Conservation (phyloP, 2,888 invertebrate species). For the Spilarctia lutea region DNA sequence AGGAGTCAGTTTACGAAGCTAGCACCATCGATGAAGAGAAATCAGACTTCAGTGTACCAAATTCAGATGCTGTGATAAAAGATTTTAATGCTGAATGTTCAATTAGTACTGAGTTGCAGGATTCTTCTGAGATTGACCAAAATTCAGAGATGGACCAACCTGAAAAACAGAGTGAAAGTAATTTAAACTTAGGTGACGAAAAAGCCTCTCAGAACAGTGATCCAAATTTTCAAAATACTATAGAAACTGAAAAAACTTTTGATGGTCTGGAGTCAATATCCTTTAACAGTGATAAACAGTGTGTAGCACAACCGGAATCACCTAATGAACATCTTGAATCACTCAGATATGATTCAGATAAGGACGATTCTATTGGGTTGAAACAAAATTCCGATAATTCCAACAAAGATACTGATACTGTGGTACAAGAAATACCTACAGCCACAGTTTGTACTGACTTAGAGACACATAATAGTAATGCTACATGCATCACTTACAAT, state of each 20-base stretch:
- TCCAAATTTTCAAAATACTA: neutral
- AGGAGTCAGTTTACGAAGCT: slow-evolving; percentile 10
- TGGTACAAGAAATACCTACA: neutral
- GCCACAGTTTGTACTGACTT: neutral
- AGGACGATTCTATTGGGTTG: slow-evolving; percentile 8
- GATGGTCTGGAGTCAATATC: neutral
- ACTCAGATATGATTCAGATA: slow-evolving; percentile 3
- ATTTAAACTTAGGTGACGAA: neutral
- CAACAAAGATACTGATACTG: neutral
- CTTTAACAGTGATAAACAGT: neutral
- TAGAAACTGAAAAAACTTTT: neutral
- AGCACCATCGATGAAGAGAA: slow-evolving; percentile 12
- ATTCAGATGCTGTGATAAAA: slow-evolving; percentile 7
- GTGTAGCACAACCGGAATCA: neutral
- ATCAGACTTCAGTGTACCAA: neutral
- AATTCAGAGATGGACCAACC: neutral
- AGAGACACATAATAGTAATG: neutral
- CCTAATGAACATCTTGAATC: neutral
- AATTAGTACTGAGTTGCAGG: neutral
- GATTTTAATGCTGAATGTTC: slow-evolving; percentile 6
- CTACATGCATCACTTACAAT: neutral
- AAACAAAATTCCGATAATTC: neutral
- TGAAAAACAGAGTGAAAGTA: neutral
- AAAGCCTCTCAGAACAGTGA: neutral
- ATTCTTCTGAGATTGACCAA: neutral